A percentile compares a stretch with the other conserved stretches of the same genome.
phyloP scores from a whole-genome alignment of 2,113 vertebrate species.

The Mellivora capensis region DNA sequence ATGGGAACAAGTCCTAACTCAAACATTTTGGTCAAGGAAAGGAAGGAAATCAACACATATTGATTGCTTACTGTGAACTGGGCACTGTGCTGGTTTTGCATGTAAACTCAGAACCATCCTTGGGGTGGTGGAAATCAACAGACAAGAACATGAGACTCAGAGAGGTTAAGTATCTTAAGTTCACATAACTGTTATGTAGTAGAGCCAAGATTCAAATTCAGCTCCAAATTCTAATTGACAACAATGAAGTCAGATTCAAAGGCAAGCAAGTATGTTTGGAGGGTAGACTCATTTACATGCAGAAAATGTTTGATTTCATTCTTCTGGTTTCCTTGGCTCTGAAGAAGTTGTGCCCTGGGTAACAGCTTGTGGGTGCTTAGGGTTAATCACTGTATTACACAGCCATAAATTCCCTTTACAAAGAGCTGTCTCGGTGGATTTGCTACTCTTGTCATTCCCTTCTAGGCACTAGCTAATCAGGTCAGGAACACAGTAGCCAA shows the following conservation, averaged over 20 bases:
- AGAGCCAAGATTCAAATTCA: constrained; percentile 28
- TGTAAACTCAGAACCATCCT: not conserved
- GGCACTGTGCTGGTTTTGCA: not conserved
- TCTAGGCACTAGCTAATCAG: constrained; percentile 49
- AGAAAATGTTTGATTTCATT: constrained; percentile 41
- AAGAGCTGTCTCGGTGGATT: constrained; percentile 32
- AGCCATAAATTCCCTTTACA: constrained; percentile 49
- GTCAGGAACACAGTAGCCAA: constrained; percentile 31
- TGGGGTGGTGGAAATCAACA: not conserved
- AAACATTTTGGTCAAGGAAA: constrained; percentile 9
- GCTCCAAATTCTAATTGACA: not conserved
- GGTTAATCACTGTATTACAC: constrained; percentile 52
- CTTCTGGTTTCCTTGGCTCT: constrained; percentile 27
- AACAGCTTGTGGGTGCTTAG: constrained; percentile 40
- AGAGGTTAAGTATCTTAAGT: not conserved
- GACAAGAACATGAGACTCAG: not conserved
- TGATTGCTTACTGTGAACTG: not conserved
- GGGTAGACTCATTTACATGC: not conserved
- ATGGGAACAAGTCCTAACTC: not conserved
- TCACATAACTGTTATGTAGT: not conserved
- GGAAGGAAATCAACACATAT: not conserved
- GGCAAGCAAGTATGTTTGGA: not conserved
- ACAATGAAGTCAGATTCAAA: constrained; percentile 10
- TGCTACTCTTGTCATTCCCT: constrained; percentile 35
- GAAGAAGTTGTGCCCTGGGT: constrained; percentile 11